Conservation (phyloP, 1,140 invertebrate species). For the Drosophila paulistorum region DNA sequence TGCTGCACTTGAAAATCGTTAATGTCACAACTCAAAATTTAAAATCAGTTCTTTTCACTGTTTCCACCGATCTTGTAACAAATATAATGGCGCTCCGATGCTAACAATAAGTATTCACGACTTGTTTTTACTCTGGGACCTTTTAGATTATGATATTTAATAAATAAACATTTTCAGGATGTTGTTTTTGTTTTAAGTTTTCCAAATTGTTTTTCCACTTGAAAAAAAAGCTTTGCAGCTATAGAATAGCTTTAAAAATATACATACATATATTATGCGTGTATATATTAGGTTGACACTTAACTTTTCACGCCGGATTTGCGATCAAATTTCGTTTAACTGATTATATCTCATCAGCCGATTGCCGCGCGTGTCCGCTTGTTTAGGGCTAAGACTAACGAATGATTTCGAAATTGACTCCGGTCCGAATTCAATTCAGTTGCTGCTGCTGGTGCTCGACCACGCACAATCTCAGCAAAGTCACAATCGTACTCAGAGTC, state of each 20-base stretch:
- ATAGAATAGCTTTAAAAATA: neutral
- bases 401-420: constrained; percentile 82
- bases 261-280: neutral
- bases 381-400: constrained; percentile 81
- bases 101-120: neutral
- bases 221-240: neutral
- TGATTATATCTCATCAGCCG: constrained; percentile 36
- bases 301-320: neutral
- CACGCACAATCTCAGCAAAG: constrained; percentile 56
- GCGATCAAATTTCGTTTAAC: constrained; percentile 29
- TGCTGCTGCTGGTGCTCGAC: constrained; percentile 24
- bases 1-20: constrained; percentile 17
- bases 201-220: constrained; percentile 2
- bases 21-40: neutral
- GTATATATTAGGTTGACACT: constrained; percentile 18
- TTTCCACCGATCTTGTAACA: neutral
- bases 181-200: neutral
- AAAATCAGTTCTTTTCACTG: neutral
- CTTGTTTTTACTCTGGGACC: no score
- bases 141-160: neutral
- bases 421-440: constrained; percentile 15
- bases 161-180: neutral
- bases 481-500: constrained; percentile 37
- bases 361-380: constrained; percentile 72
- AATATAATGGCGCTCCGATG: neutral